phyloP scores from a whole-genome alignment of 2,888 invertebrate species.

The Lomographa bimaculata region DNA sequence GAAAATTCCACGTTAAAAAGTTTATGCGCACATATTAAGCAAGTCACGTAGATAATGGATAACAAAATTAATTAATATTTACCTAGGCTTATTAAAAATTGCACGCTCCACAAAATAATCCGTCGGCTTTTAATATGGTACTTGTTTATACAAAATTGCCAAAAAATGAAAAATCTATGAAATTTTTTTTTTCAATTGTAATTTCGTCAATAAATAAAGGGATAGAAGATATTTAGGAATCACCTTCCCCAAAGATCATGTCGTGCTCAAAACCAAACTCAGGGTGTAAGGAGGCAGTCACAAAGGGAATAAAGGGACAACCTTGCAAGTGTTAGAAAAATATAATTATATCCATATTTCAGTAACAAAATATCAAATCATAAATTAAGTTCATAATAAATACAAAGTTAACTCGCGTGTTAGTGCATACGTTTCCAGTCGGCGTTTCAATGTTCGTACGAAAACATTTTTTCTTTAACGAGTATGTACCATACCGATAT shows the following conservation, averaged over 20 bases:
- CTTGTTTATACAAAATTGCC: no score
- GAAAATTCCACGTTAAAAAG: slow-evolving; percentile 7
- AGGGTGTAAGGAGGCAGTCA: slow-evolving; percentile 22
- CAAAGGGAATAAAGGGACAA: slow-evolving; percentile 50
- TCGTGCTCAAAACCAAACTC: slow-evolving; percentile 14
- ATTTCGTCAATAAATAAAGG: slow-evolving; percentile 9
- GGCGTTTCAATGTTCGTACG: slow-evolving; percentile 47
- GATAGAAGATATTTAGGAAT: slow-evolving; percentile 4
- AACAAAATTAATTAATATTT: slow-evolving; percentile 7
- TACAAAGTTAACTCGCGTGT: slow-evolving; percentile 41
- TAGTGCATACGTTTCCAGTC: slow-evolving; percentile 62
- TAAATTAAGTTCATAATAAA: slow-evolving; percentile 23
- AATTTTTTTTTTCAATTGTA: no score
- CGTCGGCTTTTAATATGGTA: no score
- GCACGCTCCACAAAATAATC: no score
- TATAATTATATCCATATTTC: slow-evolving; percentile 44
- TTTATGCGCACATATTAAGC: slow-evolving; percentile 8
- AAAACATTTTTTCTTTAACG: slow-evolving; percentile 51
- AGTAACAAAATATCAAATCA: slow-evolving; percentile 46
- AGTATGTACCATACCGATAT: slow-evolving; percentile 63
- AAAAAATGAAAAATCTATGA: no score
- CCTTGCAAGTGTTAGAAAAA: slow-evolving; percentile 51
- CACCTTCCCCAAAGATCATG: slow-evolving; percentile 5
- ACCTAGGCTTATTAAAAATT: slow-evolving; percentile 7
- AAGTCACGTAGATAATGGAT: slow-evolving; percentile 6